Percentiles rank a stretch among this genome's conserved stretches.
Evolutionary conservation across 2,888 invertebrate species (phyloP).

Genomic region (Choristoneura rosaceana): DNA sequence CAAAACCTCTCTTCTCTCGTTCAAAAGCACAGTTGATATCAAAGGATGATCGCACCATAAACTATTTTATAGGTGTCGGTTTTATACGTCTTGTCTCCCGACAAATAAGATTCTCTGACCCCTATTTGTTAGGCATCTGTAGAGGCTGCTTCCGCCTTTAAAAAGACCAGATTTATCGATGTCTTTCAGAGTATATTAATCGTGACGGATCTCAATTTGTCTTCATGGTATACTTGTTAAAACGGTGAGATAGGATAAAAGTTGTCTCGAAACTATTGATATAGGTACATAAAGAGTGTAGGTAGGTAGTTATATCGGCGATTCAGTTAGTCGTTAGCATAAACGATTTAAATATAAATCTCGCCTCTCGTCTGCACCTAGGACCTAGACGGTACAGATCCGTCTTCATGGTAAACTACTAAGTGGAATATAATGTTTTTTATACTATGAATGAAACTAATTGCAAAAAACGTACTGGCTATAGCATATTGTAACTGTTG

Average conservation of each 20-base stretch:
- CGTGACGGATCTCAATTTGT: constrained; percentile 42
- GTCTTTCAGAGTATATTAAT: constrained; percentile 39
- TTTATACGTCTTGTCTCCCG: constrained; percentile 33
- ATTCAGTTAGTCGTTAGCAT: constrained; percentile 14
- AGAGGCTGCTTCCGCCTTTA: constrained; percentile 41
- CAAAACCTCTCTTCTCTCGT: constrained; percentile 23
- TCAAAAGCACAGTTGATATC: constrained; percentile 38
- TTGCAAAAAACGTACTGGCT: background rate
- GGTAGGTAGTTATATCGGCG: too few relatives aligned
- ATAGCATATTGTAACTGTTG: constrained; percentile 2
- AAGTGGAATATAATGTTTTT: constrained; percentile 21
- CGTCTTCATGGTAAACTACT: constrained; percentile 17
- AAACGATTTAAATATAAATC: constrained; percentile 16
- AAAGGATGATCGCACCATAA: constrained; percentile 38
- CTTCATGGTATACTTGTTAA: constrained; percentile 32
- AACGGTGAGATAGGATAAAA: constrained; percentile 16
- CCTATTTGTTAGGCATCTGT: constrained; percentile 35
- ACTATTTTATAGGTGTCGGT: constrained; percentile 39
- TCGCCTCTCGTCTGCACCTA: constrained; percentile 1
- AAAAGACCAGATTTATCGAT: constrained; percentile 42
- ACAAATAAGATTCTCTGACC: constrained; percentile 42
- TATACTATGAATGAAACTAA: background rate
- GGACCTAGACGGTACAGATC: constrained; percentile 2
- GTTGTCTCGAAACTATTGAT: background rate
- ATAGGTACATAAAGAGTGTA: background rate